Base-by-base conservation (phyloP, 2,113 vertebrate species). In the Stigmatopora argus region DNA sequence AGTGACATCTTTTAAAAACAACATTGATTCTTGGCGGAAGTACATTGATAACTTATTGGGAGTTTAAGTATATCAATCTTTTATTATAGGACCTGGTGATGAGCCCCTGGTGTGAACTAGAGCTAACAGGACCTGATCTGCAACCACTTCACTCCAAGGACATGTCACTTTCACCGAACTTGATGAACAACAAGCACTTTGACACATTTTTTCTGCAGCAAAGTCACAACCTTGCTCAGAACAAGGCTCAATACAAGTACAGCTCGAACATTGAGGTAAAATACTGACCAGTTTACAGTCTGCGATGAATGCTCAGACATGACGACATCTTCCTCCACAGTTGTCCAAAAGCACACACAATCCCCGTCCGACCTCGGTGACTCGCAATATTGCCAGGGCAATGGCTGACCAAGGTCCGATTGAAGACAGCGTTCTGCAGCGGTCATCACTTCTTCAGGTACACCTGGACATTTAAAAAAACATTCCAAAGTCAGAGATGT, bases 381-480 rank as follows among this genome's bases (percentile, higher is more conserved):
- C 86, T 9, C 84, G 79, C 48, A 58, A 59, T 13, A 83, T 92
- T 69, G 91, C 90, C 13, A 89, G 83, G 47, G 90, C 90, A 5
- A 82, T 93, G 91, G 83, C 91, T 66, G 85, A 86, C 14, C 75
- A 72, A 15, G 78, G 81, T 26, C 79, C 78, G 62, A 64, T 72
- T 19, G 83, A 81, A 48, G 79, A 88, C 55, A 78, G 67, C 4
- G 44, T 86, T 45, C 78, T 89, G 48, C 82, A 86, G 63, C 89
- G 82, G 66, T 89, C 84, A 0, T 70, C 81, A 31, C 65, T 85
- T 48, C 72, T 92, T 46, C 90, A 93, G 90, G 91, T 92, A 52
- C 23, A 47, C 34, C 2, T 45, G 0, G 14, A 35, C 12, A 31
- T 7, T 17, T 62, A 0, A 57, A n/a, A 41, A 15, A 38, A 38